These are phyloP conservation scores for Parochlus steinenii DNA, from an alignment of 2,888 invertebrate species.

Conservation along the genomic window DNA sequence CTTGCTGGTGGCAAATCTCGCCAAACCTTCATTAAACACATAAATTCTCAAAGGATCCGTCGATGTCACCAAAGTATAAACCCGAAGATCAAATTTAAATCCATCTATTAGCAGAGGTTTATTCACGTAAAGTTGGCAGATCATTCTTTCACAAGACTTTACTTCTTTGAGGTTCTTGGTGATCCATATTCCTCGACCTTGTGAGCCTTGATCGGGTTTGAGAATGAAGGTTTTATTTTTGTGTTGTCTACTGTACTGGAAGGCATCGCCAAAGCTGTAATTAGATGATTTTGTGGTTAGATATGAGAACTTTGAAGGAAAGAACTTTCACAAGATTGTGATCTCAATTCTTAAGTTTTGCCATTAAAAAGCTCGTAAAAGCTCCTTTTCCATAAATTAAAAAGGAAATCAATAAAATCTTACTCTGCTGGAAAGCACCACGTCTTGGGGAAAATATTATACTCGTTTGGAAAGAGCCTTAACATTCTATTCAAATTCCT, in stretches of 20 bases:
- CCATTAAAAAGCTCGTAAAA: slow-evolving; percentile 1
- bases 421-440: slow-evolving; percentile 89
- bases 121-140: slow-evolving; percentile 64
- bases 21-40: slow-evolving; percentile 82
- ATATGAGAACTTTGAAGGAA: neutral
- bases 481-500: slow-evolving; percentile 81
- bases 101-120: slow-evolving; percentile 77
- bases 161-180: slow-evolving; percentile 68
- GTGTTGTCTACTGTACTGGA: slow-evolving; percentile 50
- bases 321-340: neutral
- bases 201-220: slow-evolving; percentile 83
- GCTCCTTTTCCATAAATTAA: neutral
- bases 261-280: slow-evolving; percentile 51
- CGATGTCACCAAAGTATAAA: slow-evolving; percentile 76
- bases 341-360: neutral
- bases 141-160: slow-evolving; percentile 63
- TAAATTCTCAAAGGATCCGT: slow-evolving; percentile 81
- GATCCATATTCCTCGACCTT: slow-evolving; percentile 76
- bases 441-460: slow-evolving; percentile 83
- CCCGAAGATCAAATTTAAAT: slow-evolving; percentile 80
- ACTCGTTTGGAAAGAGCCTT: slow-evolving; percentile 74
- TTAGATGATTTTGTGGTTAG: too few species aligned
- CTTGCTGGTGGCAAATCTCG: slow-evolving; percentile 73
- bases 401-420: slow-evolving; percentile 23
- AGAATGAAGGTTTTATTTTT: slow-evolving; percentile 68